Evolutionary conservation across 2,113 vertebrate genomes (phyloP).

Genomic region (Heterocephalus glaber): DNA sequence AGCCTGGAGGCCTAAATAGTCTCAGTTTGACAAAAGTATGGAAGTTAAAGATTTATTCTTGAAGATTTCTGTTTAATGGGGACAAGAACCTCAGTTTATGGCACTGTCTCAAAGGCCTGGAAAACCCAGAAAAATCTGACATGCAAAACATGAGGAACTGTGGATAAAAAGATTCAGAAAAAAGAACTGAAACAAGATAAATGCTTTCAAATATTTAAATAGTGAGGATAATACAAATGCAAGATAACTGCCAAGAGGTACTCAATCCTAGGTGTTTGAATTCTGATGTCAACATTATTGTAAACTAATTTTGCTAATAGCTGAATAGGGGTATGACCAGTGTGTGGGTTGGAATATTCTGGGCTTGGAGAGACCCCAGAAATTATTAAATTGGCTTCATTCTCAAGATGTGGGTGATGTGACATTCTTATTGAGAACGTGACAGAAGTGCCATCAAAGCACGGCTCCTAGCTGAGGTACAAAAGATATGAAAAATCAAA

Average conservation of each 20-base stretch:
- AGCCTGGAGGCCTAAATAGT: not conserved
- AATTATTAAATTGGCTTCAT: not conserved
- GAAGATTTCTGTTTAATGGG: not conserved
- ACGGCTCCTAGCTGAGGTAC: not conserved
- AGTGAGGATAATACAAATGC: not conserved
- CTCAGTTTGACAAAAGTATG: not conserved
- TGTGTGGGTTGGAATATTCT: not conserved
- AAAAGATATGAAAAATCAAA: not conserved
- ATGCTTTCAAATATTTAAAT: not conserved
- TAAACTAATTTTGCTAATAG: not conserved
- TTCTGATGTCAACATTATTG: not conserved
- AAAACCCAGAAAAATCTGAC: not conserved
- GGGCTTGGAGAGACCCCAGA: not conserved
- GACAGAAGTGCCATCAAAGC: not conserved
- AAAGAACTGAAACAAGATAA: not conserved
- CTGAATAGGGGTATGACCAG: not conserved
- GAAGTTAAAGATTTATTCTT: not conserved
- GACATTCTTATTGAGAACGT: not conserved
- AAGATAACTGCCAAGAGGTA: not conserved
- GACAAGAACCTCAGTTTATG: not conserved
- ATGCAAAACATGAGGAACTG: not conserved
- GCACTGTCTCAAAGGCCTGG: not conserved
- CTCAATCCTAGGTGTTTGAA: not conserved
- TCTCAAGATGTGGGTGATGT: not conserved
- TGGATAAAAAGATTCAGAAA: not conserved